Conservation (phyloP, 2,113 vertebrate species). For the Microcebus murinus region DNA sequence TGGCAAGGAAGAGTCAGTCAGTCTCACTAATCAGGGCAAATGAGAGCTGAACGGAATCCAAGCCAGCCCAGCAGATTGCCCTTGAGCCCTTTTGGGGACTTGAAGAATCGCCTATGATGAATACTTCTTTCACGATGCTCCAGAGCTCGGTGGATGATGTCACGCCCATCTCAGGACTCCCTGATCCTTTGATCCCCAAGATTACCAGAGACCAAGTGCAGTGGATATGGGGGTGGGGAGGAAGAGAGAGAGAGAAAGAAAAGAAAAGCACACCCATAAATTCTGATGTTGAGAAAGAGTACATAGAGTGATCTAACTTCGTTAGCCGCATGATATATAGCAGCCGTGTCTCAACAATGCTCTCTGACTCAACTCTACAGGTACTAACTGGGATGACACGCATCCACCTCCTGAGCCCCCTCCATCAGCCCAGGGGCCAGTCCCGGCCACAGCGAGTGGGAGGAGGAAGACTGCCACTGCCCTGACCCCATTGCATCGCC, state of each 20-base stretch:
- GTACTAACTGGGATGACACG: neutral
- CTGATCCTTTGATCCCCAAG: neutral
- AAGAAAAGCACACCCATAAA: neutral
- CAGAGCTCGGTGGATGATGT: neutral
- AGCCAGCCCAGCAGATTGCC: neutral
- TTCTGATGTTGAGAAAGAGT: neutral
- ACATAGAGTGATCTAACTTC: neutral
- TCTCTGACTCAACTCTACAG: neutral
- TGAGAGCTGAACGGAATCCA: neutral
- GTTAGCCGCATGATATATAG: neutral
- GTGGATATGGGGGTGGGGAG: neutral
- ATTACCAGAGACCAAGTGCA: neutral
- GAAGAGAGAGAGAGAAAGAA: neutral
- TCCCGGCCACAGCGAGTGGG: rapidly evolving
- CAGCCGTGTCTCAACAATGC: neutral
- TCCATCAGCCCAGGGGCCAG: neutral
- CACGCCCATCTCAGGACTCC: neutral
- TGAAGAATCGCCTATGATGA: neutral
- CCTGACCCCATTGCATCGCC: neutral
- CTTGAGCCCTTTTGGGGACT: neutral
- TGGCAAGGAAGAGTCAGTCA: neutral
- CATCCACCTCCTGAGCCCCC: neutral
- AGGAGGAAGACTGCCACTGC: neutral
- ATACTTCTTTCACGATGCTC: neutral
- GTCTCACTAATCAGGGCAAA: neutral